These are phyloP conservation scores for Metellina segmentata DNA, from an alignment of 2,888 invertebrate species.

Conservation along the genomic window DNA sequence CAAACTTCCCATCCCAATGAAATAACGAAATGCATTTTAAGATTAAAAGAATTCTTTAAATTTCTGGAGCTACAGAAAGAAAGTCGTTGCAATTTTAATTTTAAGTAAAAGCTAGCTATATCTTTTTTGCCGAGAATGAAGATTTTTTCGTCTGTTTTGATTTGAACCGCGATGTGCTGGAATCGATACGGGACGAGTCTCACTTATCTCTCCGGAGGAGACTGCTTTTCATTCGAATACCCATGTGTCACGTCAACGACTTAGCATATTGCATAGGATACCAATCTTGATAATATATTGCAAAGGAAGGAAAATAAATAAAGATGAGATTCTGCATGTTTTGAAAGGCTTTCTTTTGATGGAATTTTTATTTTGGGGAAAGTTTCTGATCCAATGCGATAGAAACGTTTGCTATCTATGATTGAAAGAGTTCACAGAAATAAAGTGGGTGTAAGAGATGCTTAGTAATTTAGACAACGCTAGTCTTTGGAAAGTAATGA, in stretches of 20 bases:
- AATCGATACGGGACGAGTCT: conserved; percentile 52
- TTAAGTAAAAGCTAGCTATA: conserved; percentile 67
- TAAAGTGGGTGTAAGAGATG: not conserved
- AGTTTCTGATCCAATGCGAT: not conserved
- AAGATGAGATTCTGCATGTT: conserved; percentile 28
- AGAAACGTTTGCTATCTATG: conserved; percentile 9
- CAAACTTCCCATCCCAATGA: not conserved
- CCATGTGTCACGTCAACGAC: conserved; percentile 47
- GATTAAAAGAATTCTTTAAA: conserved; percentile 62
- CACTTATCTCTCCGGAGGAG: conserved; percentile 22
- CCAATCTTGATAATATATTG: conserved; percentile 54
- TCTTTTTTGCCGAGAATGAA: conserved; percentile 54
- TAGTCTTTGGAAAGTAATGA: not conserved
- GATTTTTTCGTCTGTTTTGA: conserved; percentile 56
- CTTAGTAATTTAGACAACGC: not conserved
- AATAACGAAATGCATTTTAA: conserved; percentile 51
- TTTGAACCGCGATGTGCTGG: conserved; percentile 28
- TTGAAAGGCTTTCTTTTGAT: conserved; percentile 13
- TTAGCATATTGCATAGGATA: conserved; percentile 52
- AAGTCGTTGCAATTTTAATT: conserved; percentile 52
- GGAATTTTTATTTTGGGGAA: not conserved
- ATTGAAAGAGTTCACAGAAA: not conserved
- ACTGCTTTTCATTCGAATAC: conserved; percentile 21
- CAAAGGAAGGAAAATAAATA: conserved; percentile 39
- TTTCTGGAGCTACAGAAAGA: conserved; percentile 4